Percentiles rank a stretch among this genome's conserved stretches.
Conservation (phyloP, 2,888 invertebrate species). For the Trisateles emortualis region DNA sequence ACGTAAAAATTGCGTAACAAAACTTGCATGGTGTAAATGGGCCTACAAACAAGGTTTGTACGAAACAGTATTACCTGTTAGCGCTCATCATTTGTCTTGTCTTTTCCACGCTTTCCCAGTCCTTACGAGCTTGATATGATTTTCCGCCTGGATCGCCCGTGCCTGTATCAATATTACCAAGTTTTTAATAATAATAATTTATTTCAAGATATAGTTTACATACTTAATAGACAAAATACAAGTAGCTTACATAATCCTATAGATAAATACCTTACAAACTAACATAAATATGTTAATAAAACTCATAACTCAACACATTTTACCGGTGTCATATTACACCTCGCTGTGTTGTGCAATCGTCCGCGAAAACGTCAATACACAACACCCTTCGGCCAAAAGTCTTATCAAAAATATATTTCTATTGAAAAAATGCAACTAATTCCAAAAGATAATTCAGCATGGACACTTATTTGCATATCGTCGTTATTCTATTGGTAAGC, state of each 20-base stretch:
- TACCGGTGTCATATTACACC: too few species aligned
- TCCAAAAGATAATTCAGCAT: conserved; percentile 37
- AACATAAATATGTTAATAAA: too few species aligned
- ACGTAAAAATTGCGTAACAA: background rate
- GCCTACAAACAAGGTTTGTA: conserved; percentile 3
- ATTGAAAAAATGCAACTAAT: conserved; percentile 5
- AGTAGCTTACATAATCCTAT: too few species aligned
- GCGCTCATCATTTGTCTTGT: conserved; percentile 91
- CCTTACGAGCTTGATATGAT: conserved; percentile 82
- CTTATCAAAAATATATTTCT: background rate
- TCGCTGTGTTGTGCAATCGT: too few species aligned
- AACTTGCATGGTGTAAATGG: too few species aligned
- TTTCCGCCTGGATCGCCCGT: conserved; percentile 79
- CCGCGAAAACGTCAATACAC: background rate
- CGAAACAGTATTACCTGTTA: conserved; percentile 66
- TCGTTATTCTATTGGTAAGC: conserved; percentile 38
- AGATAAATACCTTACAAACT: too few species aligned
- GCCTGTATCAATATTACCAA: conserved; percentile 46
- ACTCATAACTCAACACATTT: too few species aligned
- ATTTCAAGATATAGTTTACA: too few species aligned
- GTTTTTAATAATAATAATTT: background rate
- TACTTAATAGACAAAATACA: too few species aligned
- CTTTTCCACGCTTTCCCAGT: conserved; percentile 94
- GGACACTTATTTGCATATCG: conserved; percentile 37
- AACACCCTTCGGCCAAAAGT: too few species aligned